Conservation (phyloP, 2,113 vertebrate species). For the Passer domesticus region DNA sequence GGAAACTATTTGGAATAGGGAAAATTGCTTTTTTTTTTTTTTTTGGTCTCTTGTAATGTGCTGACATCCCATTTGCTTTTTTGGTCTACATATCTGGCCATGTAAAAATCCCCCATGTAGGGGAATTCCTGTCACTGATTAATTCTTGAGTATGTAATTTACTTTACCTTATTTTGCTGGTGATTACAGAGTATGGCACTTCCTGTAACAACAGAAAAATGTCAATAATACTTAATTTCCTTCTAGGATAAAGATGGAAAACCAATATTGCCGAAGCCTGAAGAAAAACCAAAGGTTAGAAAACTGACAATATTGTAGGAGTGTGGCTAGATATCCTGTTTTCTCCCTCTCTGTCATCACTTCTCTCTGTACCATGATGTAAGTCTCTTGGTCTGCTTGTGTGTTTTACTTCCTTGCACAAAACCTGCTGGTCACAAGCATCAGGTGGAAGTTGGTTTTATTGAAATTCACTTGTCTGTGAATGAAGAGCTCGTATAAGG, state of each 20-base stretch:
- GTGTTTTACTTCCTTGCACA: background rate
- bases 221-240: background rate
- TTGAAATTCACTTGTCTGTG: background rate
- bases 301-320: background rate
- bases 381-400: background rate
- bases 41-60: background rate
- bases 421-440: background rate
- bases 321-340: background rate
- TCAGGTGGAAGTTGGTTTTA: background rate
- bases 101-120: background rate
- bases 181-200: background rate
- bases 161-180: background rate
- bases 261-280: conserved; percentile 62
- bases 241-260: conserved; percentile 77
- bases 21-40: too few relatives aligned
- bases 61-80: background rate
- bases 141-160: background rate
- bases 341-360: background rate
- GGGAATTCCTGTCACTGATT: background rate
- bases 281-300: conserved; percentile 74
- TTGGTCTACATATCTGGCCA: background rate
- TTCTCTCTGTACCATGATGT: background rate
- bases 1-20: too few relatives aligned
- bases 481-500: background rate
- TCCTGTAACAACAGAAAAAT: background rate